Percentiles rank a stretch among this genome's conserved stretches.
These are phyloP conservation scores for Lonchura striata DNA, from an alignment of 2,113 vertebrate species.

Conservation along the genomic window DNA sequence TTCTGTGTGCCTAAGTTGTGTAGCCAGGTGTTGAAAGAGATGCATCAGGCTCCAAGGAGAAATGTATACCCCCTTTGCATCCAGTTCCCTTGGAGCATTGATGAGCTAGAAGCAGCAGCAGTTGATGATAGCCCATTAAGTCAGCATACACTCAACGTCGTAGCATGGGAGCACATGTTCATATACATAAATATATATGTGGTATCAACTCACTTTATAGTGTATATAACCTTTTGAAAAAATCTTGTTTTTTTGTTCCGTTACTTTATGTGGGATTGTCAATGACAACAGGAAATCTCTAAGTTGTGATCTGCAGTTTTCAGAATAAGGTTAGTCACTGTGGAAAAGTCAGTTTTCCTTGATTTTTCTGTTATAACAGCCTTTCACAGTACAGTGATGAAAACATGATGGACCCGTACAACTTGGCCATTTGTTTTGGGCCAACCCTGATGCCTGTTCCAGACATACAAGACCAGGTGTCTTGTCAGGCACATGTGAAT, in stretches of 20 bases:
- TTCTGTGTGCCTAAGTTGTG: background rate
- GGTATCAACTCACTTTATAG: background rate
- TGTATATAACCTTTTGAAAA: background rate
- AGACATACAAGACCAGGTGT: conserved; percentile 95
- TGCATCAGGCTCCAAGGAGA: background rate
- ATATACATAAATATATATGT: background rate
- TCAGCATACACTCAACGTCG: rapidly evolving
- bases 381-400: conserved; percentile 98
- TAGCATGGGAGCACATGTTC: background rate
- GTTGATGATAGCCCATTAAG: background rate
- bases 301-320: background rate
- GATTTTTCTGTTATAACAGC: conserved; percentile 68
- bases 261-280: background rate
- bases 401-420: conserved; percentile 99
- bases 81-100: background rate
- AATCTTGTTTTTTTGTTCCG: background rate
- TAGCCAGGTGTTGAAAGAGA: background rate
- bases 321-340: background rate
- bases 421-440: conserved; percentile 97
- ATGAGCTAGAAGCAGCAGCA: background rate
- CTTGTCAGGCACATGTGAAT: conserved; percentile 97
- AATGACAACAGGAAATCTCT: background rate
- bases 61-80: background rate
- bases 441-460: conserved; percentile 97
- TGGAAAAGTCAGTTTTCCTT: background rate